phyloP scores from a whole-genome alignment of 1,140 invertebrate genomes.

The Drosophila subobscura region DNA sequence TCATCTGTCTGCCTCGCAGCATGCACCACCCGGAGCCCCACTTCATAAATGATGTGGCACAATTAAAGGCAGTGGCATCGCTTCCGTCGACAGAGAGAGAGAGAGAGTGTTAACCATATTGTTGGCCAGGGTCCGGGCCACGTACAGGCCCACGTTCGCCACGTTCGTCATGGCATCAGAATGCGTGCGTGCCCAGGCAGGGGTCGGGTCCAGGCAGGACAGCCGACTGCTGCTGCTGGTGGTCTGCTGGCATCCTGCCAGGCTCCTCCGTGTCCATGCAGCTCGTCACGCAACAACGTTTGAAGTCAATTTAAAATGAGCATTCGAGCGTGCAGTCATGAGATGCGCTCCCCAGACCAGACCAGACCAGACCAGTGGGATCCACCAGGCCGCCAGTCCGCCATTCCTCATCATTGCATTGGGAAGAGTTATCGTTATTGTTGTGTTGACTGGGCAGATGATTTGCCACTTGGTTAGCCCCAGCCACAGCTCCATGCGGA shows the following conservation, averaged over 20 bases:
- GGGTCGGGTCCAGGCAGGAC: neutral
- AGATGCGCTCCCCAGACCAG: constrained; percentile 49
- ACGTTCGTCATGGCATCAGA: constrained; percentile 75
- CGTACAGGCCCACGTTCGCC: constrained; percentile 56
- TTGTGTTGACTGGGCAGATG: constrained; percentile 67
- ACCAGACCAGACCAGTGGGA: too few species aligned
- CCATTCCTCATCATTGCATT: constrained; percentile 12
- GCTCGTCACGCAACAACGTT: constrained; percentile 79
- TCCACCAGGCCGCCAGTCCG: too few species aligned
- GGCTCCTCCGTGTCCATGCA: constrained; percentile 62
- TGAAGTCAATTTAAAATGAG: constrained; percentile 83
- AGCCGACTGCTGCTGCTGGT: constrained; percentile 12
- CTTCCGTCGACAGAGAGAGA: constrained; percentile 30
- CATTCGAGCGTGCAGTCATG: constrained; percentile 79
- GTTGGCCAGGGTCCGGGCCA: constrained; percentile 41
- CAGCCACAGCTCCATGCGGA: constrained; percentile 35
- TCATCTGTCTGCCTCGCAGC: constrained; percentile 13
- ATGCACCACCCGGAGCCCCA: neutral
- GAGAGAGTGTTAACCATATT: constrained; percentile 73
- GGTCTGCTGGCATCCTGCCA: constrained; percentile 27
- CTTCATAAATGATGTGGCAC: constrained; percentile 71
- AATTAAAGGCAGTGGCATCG: constrained; percentile 62
- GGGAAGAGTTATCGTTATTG: constrained; percentile 61
- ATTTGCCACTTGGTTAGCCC: constrained; percentile 63
- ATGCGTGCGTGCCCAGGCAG: constrained; percentile 63